These are phyloP conservation scores for Porites lutea DNA, from an alignment of 64 coral and sea anemone genomes.

Conservation along the genomic window DNA sequence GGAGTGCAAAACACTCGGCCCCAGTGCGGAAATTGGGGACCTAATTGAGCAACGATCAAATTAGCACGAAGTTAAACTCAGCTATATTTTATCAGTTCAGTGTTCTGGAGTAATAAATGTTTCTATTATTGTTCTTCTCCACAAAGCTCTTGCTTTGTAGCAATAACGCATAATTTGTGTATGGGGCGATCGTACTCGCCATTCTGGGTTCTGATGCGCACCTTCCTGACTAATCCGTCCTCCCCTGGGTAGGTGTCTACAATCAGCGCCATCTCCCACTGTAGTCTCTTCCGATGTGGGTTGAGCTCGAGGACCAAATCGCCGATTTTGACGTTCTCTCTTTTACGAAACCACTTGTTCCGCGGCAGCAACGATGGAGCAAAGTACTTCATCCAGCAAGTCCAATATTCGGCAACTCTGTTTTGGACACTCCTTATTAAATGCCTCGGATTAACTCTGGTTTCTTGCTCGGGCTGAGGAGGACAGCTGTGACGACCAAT, in stretches of 20 bases:
- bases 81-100: too few relatives aligned
- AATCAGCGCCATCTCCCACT: conserved; percentile 79
- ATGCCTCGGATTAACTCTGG: conserved; percentile 68
- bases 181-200: conserved; percentile 73
- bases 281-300: conserved; percentile 39
- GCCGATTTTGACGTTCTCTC: conserved; percentile 69
- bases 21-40: too few relatives aligned
- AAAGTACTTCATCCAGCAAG: conserved; percentile 65
- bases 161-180: conserved; percentile 59
- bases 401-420: conserved; percentile 64
- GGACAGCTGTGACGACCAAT: conserved; percentile 18
- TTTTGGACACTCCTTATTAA: conserved; percentile 51
- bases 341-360: conserved; percentile 63
- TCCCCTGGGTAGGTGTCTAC: conserved; percentile 43
- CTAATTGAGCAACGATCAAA: too few relatives aligned
- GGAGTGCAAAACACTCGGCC: too few relatives aligned
- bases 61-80: too few relatives aligned
- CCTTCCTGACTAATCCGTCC: conserved; percentile 50
- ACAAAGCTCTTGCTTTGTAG: conserved; percentile 41
- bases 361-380: conserved; percentile 53
- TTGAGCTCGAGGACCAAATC: conserved; percentile 65
- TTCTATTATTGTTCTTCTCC: conserved; percentile 5
- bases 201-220: conserved; percentile 41
- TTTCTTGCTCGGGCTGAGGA: conserved; percentile 51
- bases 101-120: too few relatives aligned